Conservation (phyloP, 2,797 vertebrate genomes). For the Alosa sapidissima region DNA sequence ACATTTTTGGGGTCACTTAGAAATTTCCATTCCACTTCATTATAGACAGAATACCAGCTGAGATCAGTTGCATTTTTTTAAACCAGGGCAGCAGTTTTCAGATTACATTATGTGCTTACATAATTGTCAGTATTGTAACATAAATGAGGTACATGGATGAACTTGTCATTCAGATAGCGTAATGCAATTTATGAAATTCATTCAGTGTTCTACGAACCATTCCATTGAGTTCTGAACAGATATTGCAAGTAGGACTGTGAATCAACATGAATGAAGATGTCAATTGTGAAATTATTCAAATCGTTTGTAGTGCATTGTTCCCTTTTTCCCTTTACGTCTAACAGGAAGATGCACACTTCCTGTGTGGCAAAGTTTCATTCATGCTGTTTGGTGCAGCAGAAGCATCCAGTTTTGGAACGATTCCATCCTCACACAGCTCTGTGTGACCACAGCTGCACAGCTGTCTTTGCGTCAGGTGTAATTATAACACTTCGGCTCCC, state of each 20-base stretch:
- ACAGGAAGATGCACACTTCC: neutral
- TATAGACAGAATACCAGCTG: no score
- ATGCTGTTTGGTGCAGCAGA: neutral
- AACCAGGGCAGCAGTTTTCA: no score
- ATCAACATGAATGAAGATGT: neutral
- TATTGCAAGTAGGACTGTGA: neutral
- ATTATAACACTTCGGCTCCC: neutral
- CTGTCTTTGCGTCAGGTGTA: neutral
- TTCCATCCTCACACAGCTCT: neutral
- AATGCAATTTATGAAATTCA: no score
- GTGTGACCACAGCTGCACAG: neutral
- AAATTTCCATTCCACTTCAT: no score
- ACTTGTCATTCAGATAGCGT: no score
- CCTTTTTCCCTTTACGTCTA: neutral
- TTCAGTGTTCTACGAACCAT: neutral
- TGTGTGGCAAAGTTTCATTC: neutral
- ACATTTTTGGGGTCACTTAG: no score
- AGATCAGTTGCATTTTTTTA: no score
- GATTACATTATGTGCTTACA: no score
- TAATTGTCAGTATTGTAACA: no score
- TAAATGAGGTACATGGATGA: no score
- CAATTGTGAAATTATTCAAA: neutral
- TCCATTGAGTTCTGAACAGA: neutral
- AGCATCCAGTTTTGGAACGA: neutral
- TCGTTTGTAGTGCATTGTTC: neutral